Evolutionary conservation across 2,113 vertebrate species (phyloP), one percentile per base, ranked within the genome.

Genomic region (Ellobius talpinus): DNA sequence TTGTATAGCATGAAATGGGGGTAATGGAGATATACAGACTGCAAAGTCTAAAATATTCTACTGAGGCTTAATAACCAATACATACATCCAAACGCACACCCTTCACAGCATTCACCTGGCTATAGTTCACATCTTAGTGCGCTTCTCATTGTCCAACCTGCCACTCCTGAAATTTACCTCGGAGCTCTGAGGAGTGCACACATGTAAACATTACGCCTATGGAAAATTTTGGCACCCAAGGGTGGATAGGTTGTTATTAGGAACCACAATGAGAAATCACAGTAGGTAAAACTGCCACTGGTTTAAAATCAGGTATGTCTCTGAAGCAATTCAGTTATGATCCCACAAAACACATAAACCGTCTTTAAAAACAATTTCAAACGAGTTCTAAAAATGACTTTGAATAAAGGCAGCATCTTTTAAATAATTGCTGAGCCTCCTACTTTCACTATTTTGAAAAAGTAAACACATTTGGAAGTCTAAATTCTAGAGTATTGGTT

Each of bases 401-500:
- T 82, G 39, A 93, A 45, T 81, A 96, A 79, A 94, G 76, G 87
- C 1, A 84, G 78, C 31, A 93, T 95, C 90, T 97, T 92, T 95
- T 21, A 74, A 92, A 95, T 97, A 95, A 95, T 16, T 95, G 16
- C n/a, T 90, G 12, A 86, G 87, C 31, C 63, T 93, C 79, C 93
- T 79, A 81, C 89, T 87, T 31, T 70, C 95, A 91, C 87, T 90
- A 89, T 93, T 95, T 95, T 95, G 50, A 96, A 95, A 93, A 91
- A 79, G 52, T 23, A 95, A 95, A 24, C 58, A 97, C 87, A 95
- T 90, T 94, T 90, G 39, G 31, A 90, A 85, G 58, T 79, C 86
- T 85, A 97, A 90, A 96, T 92, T 86, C 92, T 89, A n/a, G 77
- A 73, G 85, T 92, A 90, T 95, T 95, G 42, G 90, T 74, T 96